Evolutionary conservation across 2,888 invertebrate species (phyloP).

Genomic region (Ganaspis brasiliensis): DNA sequence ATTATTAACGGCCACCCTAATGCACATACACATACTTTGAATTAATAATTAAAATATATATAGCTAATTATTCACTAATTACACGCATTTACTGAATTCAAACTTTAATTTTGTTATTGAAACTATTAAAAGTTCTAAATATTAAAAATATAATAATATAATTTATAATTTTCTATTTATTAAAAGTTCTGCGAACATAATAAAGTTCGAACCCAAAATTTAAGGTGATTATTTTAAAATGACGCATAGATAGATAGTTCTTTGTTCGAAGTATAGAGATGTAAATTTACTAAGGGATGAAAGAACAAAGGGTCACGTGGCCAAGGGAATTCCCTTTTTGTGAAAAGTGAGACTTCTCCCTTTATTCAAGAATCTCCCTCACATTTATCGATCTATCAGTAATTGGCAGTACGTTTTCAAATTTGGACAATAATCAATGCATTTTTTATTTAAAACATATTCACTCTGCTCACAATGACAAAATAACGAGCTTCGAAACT

Average conservation of each 20-base stretch:
- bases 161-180: background rate
- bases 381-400: slow-evolving; percentile 40
- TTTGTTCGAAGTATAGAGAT: slow-evolving; percentile 18
- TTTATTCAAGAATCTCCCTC: slow-evolving; percentile 6
- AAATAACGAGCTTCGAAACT: slow-evolving; percentile 33
- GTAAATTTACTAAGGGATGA: slow-evolving; percentile 42
- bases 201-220: background rate
- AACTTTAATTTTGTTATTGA: too few relatives aligned
- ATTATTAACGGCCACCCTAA: too few relatives aligned
- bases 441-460: slow-evolving; percentile 48
- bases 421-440: slow-evolving; percentile 44
- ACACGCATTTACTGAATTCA: too few relatives aligned
- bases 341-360: slow-evolving; percentile 50
- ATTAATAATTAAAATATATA: too few relatives aligned
- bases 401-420: slow-evolving; percentile 53
- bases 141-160: too few relatives aligned
- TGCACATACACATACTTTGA: too few relatives aligned
- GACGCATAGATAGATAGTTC: slow-evolving; percentile 7
- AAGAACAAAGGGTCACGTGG: slow-evolving; percentile 34
- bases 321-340: slow-evolving; percentile 45
- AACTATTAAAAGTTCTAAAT: too few relatives aligned
- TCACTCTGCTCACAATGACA: background rate
- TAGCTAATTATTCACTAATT: too few relatives aligned
- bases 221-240: slow-evolving; percentile 1
- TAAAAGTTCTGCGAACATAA: background rate